These are phyloP conservation scores for Adelosebastes latens DNA, from an alignment of 2,797 vertebrate genomes.

Conservation along the genomic window DNA sequence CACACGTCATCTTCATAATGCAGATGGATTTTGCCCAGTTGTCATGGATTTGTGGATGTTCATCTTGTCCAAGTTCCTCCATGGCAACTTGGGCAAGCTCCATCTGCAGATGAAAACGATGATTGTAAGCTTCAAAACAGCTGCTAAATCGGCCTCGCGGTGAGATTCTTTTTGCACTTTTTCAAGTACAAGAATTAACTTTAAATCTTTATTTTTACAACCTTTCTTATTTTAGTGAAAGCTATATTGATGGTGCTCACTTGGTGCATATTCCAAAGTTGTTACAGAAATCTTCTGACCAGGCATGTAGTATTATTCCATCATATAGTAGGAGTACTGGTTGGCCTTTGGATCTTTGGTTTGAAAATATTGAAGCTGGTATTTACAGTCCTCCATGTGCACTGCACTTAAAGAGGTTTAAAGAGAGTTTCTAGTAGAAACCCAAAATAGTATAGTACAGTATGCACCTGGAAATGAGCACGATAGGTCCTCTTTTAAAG, in stretches of 20 bases:
- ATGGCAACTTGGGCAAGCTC: not conserved
- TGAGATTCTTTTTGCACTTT: not conserved
- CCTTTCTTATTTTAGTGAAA: not conserved
- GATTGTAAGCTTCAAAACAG: not conserved
- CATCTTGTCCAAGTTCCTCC: not conserved
- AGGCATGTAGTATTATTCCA: not conserved
- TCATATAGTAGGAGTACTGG: not conserved
- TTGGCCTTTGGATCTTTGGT: not conserved
- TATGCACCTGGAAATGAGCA: too few species aligned
- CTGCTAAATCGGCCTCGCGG: not conserved
- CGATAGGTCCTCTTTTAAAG: too few species aligned
- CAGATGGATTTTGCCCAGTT: not conserved
- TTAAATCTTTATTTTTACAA: not conserved
- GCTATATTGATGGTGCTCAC: not conserved
- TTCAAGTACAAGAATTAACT: not conserved
- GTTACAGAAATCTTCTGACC: not conserved
- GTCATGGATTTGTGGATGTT: not conserved
- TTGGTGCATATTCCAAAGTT: not conserved
- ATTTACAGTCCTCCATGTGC: not conserved
- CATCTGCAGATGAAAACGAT: not conserved
- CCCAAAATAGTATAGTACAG: too few species aligned
- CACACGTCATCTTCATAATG: not conserved
- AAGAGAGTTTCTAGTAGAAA: too few species aligned
- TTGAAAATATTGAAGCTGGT: not conserved
- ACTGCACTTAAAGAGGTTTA: too few species aligned